These are phyloP conservation scores for Clarias gariepinus DNA, from an alignment of 2,113 vertebrate species.

Conservation along the genomic window DNA sequence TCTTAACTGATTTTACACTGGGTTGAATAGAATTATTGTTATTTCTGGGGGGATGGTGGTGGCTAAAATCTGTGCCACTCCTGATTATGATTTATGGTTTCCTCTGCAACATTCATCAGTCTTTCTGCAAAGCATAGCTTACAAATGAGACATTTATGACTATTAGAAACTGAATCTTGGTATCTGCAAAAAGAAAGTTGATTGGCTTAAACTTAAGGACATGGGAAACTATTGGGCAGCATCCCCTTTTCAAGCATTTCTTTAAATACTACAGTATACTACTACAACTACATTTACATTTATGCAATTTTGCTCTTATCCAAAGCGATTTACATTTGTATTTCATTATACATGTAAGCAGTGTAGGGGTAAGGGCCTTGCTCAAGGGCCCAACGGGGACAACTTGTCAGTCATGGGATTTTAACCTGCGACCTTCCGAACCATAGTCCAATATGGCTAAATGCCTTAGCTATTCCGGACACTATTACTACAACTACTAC, in stretches of 20 bases:
- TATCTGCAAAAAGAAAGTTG: background rate
- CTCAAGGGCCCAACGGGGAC: no score
- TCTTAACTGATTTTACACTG: slow-evolving; percentile 21
- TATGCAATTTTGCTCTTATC: no score
- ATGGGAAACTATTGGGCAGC: background rate
- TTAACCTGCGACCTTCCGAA: no score
- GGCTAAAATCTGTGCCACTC: slow-evolving; percentile 12
- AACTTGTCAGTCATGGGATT: no score
- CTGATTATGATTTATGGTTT: slow-evolving; percentile 64
- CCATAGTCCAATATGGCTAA: no score
- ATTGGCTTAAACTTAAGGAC: background rate
- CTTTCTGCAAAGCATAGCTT: slow-evolving; percentile 60
- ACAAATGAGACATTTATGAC: slow-evolving; percentile 37
- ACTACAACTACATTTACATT: no score
- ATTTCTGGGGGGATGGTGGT: slow-evolving; percentile 52
- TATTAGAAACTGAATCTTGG: background rate
- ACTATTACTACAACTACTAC: background rate
- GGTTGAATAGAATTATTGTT: slow-evolving; percentile 32
- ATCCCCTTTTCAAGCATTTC: background rate
- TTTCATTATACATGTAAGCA: no score
- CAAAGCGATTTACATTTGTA: no score
- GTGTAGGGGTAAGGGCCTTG: no score
- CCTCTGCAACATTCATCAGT: slow-evolving; percentile 67
- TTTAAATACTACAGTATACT: background rate
- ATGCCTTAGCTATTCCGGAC: no score